Conservation (phyloP, 1,140 invertebrate genomes). For the Gryon sp. region DNA sequence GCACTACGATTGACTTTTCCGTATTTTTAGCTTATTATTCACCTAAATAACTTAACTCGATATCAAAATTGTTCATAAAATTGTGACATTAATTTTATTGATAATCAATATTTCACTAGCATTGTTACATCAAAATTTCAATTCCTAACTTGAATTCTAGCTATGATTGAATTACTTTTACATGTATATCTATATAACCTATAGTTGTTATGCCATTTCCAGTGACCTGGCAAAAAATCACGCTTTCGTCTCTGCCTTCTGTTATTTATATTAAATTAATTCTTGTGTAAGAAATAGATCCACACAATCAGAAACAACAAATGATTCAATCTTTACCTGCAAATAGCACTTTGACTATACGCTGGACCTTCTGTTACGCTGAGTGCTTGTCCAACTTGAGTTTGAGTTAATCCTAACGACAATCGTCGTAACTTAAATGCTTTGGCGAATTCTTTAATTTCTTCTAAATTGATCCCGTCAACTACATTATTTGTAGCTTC, state of each 20-base stretch:
- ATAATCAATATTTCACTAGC: too few relatives aligned
- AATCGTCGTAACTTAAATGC: conserved; percentile 96
- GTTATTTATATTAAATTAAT: conserved; percentile 11
- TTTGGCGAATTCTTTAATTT: conserved; percentile 99
- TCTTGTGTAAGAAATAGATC: background rate
- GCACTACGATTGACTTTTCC: conserved; percentile 36
- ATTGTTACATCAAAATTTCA: too few relatives aligned
- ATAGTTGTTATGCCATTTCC: conserved; percentile 72
- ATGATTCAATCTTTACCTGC: conserved; percentile 86
- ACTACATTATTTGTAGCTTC: conserved; percentile 96
- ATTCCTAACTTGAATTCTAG: too few relatives aligned
- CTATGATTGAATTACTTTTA: too few relatives aligned
- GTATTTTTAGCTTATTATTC: too few relatives aligned
- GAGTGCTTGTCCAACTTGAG: conserved; percentile 96
- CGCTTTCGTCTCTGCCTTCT: conserved; percentile 61
- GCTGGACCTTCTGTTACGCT: conserved; percentile 97
- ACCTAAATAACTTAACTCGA: too few relatives aligned
- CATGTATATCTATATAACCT: conserved; percentile 20
- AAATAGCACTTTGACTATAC: conserved; percentile 99
- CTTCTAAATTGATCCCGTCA: conserved; percentile 97
- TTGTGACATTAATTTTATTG: too few relatives aligned
- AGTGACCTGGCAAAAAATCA: conserved; percentile 75
- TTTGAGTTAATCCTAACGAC: conserved; percentile 96
- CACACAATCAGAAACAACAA: background rate
- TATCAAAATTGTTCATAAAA: too few relatives aligned